Conservation (phyloP, 2,113 vertebrate species). For the Macheiramphus alcinus region DNA sequence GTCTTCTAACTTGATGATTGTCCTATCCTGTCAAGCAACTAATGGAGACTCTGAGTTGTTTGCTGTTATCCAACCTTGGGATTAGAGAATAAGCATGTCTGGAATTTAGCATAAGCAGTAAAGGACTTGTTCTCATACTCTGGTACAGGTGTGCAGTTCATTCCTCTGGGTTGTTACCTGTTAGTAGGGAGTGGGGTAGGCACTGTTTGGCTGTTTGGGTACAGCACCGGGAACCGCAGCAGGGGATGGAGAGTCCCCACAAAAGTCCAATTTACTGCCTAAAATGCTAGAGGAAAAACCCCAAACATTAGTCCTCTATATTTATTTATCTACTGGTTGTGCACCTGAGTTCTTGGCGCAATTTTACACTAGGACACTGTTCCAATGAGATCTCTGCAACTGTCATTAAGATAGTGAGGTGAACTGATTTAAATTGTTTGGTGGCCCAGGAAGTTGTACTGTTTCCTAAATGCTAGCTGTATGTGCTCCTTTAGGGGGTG, state of each 20-base stretch:
- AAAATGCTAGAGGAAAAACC: rapidly evolving
- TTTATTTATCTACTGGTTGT: neutral
- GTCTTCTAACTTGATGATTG: neutral
- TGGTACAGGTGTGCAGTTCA: neutral
- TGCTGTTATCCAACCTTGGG: neutral
- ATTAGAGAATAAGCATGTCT: neutral
- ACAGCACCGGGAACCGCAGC: neutral
- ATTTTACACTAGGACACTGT: neutral
- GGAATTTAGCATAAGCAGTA: neutral
- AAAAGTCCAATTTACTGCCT: neutral
- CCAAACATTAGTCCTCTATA: rapidly evolving
- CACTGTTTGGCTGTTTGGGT: too few species aligned
- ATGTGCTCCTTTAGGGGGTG: rapidly evolving
- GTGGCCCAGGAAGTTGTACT: neutral
- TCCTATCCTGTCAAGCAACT: neutral
- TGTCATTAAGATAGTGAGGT: neutral
- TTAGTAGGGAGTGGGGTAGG: rapidly evolving
- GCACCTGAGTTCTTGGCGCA: neutral
- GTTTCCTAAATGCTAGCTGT: neutral
- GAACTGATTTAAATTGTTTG: neutral
- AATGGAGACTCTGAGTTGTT: neutral
- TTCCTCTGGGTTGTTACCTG: neutral
- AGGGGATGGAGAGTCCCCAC: too few species aligned
- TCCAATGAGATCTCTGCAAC: neutral
- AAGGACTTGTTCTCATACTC: neutral